A percentile compares a stretch with the other conserved stretches of the same genome.
Conservation (phyloP, 2,797 vertebrate species). For the Eulemur mongoz region DNA sequence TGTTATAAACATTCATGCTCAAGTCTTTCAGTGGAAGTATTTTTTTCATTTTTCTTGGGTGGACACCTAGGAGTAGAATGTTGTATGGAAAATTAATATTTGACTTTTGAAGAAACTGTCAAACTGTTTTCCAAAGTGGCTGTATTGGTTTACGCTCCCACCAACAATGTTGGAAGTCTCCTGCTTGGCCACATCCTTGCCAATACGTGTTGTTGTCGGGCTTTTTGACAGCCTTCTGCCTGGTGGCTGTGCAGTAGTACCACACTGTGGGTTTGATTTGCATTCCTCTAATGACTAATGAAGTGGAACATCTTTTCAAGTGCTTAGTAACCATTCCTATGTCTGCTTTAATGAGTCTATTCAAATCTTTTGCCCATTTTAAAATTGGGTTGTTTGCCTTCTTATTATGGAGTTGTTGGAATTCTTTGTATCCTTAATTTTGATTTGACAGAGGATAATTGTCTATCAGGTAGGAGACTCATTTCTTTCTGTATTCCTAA, state of each 20-base stretch:
- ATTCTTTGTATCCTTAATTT: not conserved
- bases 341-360: not conserved
- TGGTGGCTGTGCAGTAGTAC: not conserved
- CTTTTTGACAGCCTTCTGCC: not conserved
- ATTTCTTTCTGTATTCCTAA: not conserved
- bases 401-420: not conserved
- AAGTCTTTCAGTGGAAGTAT: not conserved
- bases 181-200: not conserved
- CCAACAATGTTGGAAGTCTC: not conserved
- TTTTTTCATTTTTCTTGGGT: not conserved
- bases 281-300: not conserved
- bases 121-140: not conserved
- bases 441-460: not conserved
- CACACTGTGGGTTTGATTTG: not conserved
- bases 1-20: not conserved
- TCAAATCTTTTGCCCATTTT: not conserved
- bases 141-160: not conserved
- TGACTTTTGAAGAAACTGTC: not conserved
- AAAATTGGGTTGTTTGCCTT: not conserved
- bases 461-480: not conserved
- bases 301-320: not conserved
- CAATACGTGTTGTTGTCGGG: not conserved
- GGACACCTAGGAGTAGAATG: not conserved
- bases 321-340: not conserved
- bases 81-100: not conserved